These are phyloP conservation scores for Germaria angustata DNA, from an alignment of 2,888 invertebrate genomes.

Conservation along the genomic window DNA sequence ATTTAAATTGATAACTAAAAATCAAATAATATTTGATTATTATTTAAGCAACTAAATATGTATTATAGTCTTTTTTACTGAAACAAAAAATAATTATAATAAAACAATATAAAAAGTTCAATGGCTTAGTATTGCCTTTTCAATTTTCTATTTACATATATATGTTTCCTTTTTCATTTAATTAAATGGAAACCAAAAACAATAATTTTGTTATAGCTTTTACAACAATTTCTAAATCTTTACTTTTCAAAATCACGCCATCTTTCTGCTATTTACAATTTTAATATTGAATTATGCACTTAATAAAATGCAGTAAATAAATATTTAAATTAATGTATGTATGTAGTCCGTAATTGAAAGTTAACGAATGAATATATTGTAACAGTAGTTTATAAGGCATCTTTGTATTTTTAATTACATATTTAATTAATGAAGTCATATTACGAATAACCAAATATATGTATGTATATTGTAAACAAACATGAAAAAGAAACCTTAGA, in stretches of 20 bases:
- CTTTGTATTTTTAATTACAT: background rate
- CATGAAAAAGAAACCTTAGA: background rate
- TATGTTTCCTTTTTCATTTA: background rate
- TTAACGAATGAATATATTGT: background rate
- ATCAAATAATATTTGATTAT: too few species aligned
- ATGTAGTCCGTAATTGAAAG: background rate
- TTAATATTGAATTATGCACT: background rate
- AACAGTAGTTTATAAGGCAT: background rate
- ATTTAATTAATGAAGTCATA: background rate
- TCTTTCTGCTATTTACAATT: background rate
- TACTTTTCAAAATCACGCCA: slow-evolving; percentile 11
- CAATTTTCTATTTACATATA: background rate
- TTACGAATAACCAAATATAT: background rate
- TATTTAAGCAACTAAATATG: too few species aligned
- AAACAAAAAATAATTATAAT: too few species aligned
- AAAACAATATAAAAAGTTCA: background rate
- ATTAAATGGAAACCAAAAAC: background rate
- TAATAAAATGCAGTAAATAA: background rate
- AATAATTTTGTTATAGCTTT: background rate
- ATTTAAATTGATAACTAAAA: too few species aligned
- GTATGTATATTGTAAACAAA: too few species aligned
- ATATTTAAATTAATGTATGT: background rate
- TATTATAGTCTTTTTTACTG: too few species aligned
- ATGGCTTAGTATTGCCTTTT: background rate
- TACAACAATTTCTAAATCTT: too few species aligned